Evolutionary conservation across 2,113 vertebrate genomes (phyloP).

Genomic region (Thamnaconus septentrionalis): DNA sequence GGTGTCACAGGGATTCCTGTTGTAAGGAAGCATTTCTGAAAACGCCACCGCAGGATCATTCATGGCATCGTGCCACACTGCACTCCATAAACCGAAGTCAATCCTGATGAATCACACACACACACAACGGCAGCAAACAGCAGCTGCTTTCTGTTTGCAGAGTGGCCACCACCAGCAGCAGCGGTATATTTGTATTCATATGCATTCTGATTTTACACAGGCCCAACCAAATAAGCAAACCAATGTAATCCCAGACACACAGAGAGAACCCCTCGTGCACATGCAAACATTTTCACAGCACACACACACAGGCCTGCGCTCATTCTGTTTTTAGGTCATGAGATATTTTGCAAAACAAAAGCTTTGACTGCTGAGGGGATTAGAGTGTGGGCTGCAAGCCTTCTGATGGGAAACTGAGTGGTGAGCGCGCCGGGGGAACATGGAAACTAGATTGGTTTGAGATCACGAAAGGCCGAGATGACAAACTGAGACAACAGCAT

Average conservation of each 20-base stretch:
- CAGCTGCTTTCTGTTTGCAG: not conserved
- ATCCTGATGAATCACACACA: slow-evolving; percentile 1
- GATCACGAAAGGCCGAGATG: slow-evolving; percentile 2
- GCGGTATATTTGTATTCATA: not conserved
- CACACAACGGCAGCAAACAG: not conserved
- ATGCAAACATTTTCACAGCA: slow-evolving; percentile 40
- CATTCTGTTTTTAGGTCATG: slow-evolving; percentile 51
- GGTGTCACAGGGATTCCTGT: not conserved
- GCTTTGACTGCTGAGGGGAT: slow-evolving; percentile 51
- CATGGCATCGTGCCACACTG: not conserved
- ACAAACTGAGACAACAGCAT: not conserved
- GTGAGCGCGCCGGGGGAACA: slow-evolving; percentile 3
- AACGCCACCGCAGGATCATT: not conserved
- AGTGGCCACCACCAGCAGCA: not conserved
- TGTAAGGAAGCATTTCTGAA: not conserved
- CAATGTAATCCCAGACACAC: slow-evolving; percentile 35
- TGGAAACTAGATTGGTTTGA: slow-evolving; percentile 25
- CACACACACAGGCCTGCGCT: slow-evolving; percentile 29
- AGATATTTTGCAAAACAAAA: slow-evolving; percentile 58
- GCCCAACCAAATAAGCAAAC: slow-evolving; percentile 21
- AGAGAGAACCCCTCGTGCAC: slow-evolving; percentile 33
- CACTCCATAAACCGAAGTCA: not conserved
- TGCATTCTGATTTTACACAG: slow-evolving; percentile 18
- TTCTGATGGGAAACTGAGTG: slow-evolving; percentile 18
- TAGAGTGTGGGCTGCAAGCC: slow-evolving; percentile 41